Evolutionary conservation across 2,797 vertebrate genomes (phyloP).

Genomic region (Carapus acus): DNA sequence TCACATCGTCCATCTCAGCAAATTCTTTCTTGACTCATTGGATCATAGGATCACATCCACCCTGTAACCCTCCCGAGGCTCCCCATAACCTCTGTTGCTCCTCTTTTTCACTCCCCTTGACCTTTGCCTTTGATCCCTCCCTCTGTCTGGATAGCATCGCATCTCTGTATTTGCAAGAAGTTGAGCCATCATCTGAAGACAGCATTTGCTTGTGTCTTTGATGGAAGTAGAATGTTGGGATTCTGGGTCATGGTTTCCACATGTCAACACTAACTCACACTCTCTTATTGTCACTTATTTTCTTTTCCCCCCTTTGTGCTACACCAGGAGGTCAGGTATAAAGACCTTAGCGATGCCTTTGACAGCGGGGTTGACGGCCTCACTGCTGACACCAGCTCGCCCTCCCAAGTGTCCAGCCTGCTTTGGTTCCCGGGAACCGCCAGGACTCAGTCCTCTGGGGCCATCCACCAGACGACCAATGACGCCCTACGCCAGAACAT

Average conservation of each 20-base stretch:
- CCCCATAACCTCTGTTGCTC: neutral
- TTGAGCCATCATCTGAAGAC: neutral
- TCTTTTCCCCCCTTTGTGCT: neutral
- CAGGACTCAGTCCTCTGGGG: conserved; percentile 75
- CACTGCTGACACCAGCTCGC: conserved; percentile 74
- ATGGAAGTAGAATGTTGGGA: too few species aligned
- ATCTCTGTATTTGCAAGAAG: neutral
- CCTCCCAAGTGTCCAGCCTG: conserved; percentile 74
- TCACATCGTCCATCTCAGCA: too few species aligned
- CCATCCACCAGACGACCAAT: conserved; percentile 72
- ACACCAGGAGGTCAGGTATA: conserved; percentile 81
- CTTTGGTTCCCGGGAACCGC: conserved; percentile 79
- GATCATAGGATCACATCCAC: too few species aligned
- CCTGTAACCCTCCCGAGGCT: neutral
- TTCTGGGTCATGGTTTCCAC: neutral
- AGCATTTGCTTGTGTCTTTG: too few species aligned
- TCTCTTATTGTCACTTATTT: neutral
- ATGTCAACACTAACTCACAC: neutral
- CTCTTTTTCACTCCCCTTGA: neutral
- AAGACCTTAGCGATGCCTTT: conserved; percentile 82
- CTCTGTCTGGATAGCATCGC: neutral
- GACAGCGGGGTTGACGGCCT: conserved; percentile 86
- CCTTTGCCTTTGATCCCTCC: too few species aligned
- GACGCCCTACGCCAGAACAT: conserved; percentile 86
- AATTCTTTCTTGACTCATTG: too few species aligned